phyloP scores from a whole-genome alignment of 1,140 invertebrate species.

The Philotrypesis tridentata region DNA sequence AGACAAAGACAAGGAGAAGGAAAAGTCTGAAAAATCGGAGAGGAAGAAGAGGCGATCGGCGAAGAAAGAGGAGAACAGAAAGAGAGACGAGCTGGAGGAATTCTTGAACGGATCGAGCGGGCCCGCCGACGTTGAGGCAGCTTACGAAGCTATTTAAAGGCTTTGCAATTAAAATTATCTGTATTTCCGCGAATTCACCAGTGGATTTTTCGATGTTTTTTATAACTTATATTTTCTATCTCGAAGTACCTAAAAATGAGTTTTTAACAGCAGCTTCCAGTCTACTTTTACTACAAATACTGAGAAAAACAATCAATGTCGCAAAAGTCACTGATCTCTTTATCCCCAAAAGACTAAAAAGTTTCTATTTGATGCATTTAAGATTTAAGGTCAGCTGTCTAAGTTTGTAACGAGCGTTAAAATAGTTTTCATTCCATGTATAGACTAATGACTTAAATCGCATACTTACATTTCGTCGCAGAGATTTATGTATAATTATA shows the following conservation, averaged over 20 bases:
- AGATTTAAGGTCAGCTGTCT: slow-evolving; percentile 12
- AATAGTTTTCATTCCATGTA: slow-evolving; percentile 26
- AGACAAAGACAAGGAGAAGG: slow-evolving; percentile 72
- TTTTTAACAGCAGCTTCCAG: background rate
- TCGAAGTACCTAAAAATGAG: background rate
- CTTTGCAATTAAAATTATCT: background rate
- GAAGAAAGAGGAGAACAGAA: slow-evolving; percentile 69
- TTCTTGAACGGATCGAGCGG: slow-evolving; percentile 77
- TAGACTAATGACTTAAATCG: background rate
- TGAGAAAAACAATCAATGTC: background rate
- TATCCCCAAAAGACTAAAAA: slow-evolving; percentile 34
- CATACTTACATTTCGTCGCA: slow-evolving; percentile 1
- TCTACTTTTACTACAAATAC: background rate
- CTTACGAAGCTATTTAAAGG: slow-evolving; percentile 76
- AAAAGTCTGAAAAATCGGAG: slow-evolving; percentile 65
- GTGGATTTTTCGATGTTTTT: background rate
- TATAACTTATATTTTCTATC: slow-evolving; percentile 23
- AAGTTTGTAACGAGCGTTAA: background rate
- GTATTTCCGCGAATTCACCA: background rate
- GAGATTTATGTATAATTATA: background rate
- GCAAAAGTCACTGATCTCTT: slow-evolving; percentile 30
- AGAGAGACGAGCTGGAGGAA: slow-evolving; percentile 79
- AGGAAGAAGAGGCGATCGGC: slow-evolving; percentile 71
- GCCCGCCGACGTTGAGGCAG: slow-evolving; percentile 70
- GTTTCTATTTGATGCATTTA: slow-evolving; percentile 35